A percentile compares a stretch with the other conserved stretches of the same genome.
Evolutionary conservation across 1,140 invertebrate genomes (phyloP).

Genomic region (Drosophila lini): DNA sequence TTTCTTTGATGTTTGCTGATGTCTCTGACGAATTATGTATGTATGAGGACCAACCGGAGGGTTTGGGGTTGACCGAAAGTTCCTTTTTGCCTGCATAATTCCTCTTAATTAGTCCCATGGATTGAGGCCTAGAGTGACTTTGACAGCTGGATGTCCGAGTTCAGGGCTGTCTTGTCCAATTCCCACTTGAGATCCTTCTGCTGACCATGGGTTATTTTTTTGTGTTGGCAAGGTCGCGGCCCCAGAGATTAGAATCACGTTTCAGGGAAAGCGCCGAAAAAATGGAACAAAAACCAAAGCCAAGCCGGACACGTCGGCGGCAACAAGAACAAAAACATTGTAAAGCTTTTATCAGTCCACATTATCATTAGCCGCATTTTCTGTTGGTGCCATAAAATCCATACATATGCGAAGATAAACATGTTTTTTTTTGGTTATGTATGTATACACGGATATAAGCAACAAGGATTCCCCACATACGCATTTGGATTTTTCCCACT

Average conservation of each 20-base stretch:
- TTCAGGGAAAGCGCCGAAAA: conserved; percentile 12
- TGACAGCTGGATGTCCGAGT: conserved; percentile 41
- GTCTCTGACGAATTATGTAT: conserved; percentile 48
- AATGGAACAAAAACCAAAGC: conserved; percentile 24
- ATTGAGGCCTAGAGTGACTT: conserved; percentile 23
- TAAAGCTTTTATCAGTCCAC: conserved; percentile 73
- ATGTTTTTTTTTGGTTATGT: not conserved
- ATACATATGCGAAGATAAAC: conserved; percentile 17
- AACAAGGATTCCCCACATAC: conserved; percentile 28
- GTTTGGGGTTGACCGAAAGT: conserved; percentile 27
- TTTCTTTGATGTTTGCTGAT: conserved; percentile 59
- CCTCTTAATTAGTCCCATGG: conserved; percentile 48
- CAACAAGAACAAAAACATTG: conserved; percentile 56
- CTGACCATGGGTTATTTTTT: conserved; percentile 8
- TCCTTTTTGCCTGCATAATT: conserved; percentile 35
- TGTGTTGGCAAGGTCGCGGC: conserved; percentile 31
- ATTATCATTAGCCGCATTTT: conserved; percentile 60
- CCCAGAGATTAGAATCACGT: conserved; percentile 67
- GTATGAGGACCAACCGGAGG: conserved; percentile 3
- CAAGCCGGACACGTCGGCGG: conserved; percentile 52
- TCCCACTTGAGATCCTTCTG: conserved; percentile 20
- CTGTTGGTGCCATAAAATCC: conserved; percentile 46
- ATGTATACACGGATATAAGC: conserved; percentile 8
- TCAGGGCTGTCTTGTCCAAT: conserved; percentile 18
- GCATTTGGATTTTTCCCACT: conserved; percentile 34